phyloP scores from a whole-genome alignment of 2,888 invertebrate genomes.

The Cephus nigrinus region DNA sequence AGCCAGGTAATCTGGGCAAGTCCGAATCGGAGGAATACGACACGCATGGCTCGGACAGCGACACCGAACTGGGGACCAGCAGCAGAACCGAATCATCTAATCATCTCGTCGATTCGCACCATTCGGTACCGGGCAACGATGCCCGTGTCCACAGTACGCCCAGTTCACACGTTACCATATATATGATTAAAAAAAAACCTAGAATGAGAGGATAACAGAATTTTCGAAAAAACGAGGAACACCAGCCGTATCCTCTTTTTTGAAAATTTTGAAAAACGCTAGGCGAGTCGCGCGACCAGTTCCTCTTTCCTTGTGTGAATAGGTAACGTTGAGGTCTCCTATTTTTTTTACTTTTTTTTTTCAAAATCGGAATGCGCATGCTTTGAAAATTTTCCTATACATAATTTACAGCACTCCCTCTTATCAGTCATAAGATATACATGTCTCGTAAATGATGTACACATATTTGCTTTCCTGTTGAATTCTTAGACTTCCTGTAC shows the following conservation, averaged over 20 bases:
- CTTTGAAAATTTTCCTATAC: not conserved
- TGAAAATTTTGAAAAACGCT: not conserved
- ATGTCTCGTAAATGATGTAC: constrained; percentile 6
- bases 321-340: not conserved
- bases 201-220: not conserved
- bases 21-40: constrained; percentile 96
- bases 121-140: constrained; percentile 58
- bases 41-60: constrained; percentile 84
- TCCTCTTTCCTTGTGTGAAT: not conserved
- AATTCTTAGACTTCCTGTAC: constrained; percentile 63
- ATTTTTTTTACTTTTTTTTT: not conserved
- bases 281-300: not conserved
- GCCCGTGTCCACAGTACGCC: constrained; percentile 66
- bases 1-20: constrained; percentile 94
- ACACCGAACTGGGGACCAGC: constrained; percentile 75
- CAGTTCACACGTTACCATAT: not conserved
- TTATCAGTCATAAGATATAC: not conserved
- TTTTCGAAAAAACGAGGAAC: not conserved
- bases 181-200: not conserved
- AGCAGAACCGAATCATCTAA: constrained; percentile 68
- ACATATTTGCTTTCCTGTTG: not conserved
- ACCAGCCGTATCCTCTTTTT: not conserved
- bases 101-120: constrained; percentile 67
- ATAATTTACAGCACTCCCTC: not conserved
- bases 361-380: not conserved